Evolutionary conservation across 2,113 vertebrate genomes (phyloP).

Genomic region (Numenius arquata): DNA sequence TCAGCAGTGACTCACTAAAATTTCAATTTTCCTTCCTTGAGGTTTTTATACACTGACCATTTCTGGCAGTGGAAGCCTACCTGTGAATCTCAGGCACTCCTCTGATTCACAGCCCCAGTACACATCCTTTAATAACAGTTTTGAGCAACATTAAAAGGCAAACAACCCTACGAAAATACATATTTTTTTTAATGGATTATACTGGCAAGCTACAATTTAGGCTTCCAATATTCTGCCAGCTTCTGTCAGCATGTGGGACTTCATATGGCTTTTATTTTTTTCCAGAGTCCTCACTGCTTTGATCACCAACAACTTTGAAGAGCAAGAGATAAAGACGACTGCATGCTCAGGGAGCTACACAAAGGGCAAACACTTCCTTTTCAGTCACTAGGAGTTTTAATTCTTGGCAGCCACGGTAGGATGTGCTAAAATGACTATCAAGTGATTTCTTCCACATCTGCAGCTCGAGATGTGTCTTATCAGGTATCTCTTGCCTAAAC

Average conservation of each 20-base stretch:
- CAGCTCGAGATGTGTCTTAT: background rate
- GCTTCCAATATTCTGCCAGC: background rate
- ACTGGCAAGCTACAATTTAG: background rate
- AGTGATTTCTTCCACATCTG: background rate
- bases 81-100: background rate
- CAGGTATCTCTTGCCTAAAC: background rate
- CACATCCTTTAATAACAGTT: background rate
- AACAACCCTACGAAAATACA: background rate
- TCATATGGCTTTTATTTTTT: background rate
- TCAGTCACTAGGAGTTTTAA: background rate
- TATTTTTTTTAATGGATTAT: background rate
- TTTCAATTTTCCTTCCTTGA: background rate
- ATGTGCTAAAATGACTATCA: background rate
- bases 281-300: constrained; percentile 2
- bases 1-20: background rate
- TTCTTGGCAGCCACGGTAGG: background rate
- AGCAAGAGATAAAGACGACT: constrained; percentile 14
- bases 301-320: constrained; percentile 38
- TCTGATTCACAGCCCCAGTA: background rate
- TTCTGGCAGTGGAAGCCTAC: background rate
- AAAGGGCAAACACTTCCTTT: constrained; percentile 46
- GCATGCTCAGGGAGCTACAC: background rate
- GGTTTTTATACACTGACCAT: background rate
- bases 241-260: background rate
- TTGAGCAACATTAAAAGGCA: background rate